Conservation (phyloP, 2,113 vertebrate genomes). For the Seriola quinqueradiata region DNA sequence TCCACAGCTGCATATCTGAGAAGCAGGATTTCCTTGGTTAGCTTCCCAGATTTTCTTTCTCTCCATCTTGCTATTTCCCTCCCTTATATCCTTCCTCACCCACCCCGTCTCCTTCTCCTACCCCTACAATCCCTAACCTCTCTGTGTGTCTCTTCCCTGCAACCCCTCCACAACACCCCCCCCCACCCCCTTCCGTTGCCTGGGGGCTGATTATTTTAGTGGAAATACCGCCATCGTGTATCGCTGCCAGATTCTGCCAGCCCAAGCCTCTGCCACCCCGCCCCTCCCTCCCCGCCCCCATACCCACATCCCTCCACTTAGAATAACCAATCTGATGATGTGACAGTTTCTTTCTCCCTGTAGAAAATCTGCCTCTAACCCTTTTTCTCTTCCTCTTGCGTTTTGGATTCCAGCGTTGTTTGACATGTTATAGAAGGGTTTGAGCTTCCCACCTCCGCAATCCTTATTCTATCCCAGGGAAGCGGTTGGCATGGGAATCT, state of each 20-base stretch:
- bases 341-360: constrained; percentile 84
- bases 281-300: constrained; percentile 75
- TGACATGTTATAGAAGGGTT: constrained; percentile 86
- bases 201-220: constrained; percentile 83
- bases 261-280: constrained; percentile 78
- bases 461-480: constrained; percentile 83
- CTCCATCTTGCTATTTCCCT: constrained; percentile 72
- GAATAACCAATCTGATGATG: constrained; percentile 86
- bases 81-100: constrained; percentile 75
- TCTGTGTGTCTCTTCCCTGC: constrained; percentile 64
- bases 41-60: constrained; percentile 84
- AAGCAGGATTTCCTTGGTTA: constrained; percentile 88
- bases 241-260: constrained; percentile 80
- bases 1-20: constrained; percentile 88
- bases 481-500: constrained; percentile 82
- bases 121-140: constrained; percentile 81
- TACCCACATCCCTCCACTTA: constrained; percentile 81
- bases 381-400: constrained; percentile 76
- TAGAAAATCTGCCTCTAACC: constrained; percentile 84
- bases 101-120: constrained; percentile 72
- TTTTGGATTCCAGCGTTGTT: constrained; percentile 82
- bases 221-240: constrained; percentile 80
- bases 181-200: constrained; percentile 79
- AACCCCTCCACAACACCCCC: constrained; percentile 12
- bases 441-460: constrained; percentile 84